These are phyloP conservation scores for Poeciliopsis gracilis DNA, from an alignment of 2,797 vertebrate species.

Conservation along the genomic window DNA sequence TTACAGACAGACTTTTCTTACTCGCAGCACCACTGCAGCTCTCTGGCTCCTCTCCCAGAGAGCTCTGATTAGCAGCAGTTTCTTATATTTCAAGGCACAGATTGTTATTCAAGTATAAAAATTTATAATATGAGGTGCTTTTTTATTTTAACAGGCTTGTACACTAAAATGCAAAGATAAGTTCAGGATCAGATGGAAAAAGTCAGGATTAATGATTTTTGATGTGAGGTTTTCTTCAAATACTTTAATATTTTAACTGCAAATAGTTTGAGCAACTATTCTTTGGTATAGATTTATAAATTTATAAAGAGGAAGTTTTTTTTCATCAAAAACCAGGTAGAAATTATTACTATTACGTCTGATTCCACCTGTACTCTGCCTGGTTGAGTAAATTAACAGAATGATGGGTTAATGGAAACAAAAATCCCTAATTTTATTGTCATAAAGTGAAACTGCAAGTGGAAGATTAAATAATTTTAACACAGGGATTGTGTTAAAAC, in stretches of 20 bases:
- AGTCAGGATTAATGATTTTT: neutral
- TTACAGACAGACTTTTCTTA: slow-evolving; percentile 18
- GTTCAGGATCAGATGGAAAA: neutral
- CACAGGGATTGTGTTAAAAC: too few relatives aligned
- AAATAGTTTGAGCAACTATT: neutral
- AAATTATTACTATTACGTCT: neutral
- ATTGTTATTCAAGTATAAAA: neutral
- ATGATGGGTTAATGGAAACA: too few relatives aligned
- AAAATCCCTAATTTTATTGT: too few relatives aligned
- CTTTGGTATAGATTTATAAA: neutral
- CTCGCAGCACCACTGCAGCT: neutral
- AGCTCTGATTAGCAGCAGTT: neutral
- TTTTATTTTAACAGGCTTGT: neutral
- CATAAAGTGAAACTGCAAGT: neutral
- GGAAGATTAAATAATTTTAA: too few relatives aligned
- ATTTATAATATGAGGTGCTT: neutral
- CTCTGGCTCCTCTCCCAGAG: neutral
- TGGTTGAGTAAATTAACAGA: neutral
- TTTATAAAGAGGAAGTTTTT: neutral
- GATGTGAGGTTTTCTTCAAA: neutral
- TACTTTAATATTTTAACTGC: neutral
- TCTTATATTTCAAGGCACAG: neutral
- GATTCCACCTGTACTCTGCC: neutral
- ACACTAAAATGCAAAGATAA: neutral
- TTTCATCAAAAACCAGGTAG: neutral